Conservation (phyloP, 2,888 invertebrate genomes). For the Ernsta delagoae region DNA sequence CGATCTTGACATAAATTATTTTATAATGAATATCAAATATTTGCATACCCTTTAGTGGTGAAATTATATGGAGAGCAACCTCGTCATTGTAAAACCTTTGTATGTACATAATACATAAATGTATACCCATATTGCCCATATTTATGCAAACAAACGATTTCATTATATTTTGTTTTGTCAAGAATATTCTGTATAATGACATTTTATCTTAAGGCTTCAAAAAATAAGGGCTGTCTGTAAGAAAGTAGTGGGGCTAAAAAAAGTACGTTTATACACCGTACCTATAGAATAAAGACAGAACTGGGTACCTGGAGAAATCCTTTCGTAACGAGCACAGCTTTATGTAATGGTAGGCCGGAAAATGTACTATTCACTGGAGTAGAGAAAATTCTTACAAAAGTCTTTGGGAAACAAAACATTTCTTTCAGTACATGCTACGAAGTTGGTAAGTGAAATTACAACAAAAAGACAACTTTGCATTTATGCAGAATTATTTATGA, state of each 20-base stretch:
- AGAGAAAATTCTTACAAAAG: constrained; percentile 4
- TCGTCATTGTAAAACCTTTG: too few species aligned
- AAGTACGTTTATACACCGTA: not conserved
- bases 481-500: not conserved
- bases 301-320: constrained; percentile 16
- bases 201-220: not conserved
- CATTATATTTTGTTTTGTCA: too few species aligned
- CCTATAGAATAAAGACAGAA: constrained; percentile 1
- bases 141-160: too few species aligned
- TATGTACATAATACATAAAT: too few species aligned
- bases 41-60: too few species aligned
- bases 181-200: too few species aligned
- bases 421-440: not conserved
- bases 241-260: not conserved
- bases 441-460: not conserved
- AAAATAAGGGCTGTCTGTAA: too few species aligned
- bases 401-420: constrained; percentile 13
- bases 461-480: not conserved
- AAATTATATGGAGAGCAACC: too few species aligned
- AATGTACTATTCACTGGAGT: constrained; percentile 15
- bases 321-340: constrained; percentile 13
- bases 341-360: constrained; percentile 15
- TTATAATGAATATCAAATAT: too few species aligned
- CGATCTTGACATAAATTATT: too few species aligned
- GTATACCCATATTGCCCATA: too few species aligned